Evolutionary conservation across 2,888 invertebrate species (phyloP), one percentile per base, ranked within the genome.

Genomic region (Epistrophe grossulariae): DNA sequence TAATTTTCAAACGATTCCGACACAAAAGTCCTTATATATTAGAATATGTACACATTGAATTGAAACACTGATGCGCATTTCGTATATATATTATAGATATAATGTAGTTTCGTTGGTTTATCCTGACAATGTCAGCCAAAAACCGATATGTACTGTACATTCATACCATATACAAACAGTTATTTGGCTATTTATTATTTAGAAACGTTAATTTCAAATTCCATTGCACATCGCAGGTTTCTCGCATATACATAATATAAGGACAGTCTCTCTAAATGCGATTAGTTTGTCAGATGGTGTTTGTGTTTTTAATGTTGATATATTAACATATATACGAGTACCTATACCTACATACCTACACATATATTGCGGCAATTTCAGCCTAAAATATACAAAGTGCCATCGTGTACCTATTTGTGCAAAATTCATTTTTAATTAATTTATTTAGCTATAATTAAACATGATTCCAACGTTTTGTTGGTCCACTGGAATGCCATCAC

Each of bases 341-440:
- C 11, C 1, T 10, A 13, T 48, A 71, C 57, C n/a, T n/a, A n/a
- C n/a, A n/a, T n/a, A n/a, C n/a, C n/a, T n/a, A n/a, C n/a, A n/a
- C n/a, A n/a, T n/a, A n/a, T n/a, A n/a, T n/a, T 76, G 76, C 79
- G 59, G 70, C 57, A 81, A 81, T 62, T 70, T 52, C 28, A 28
- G 38, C 38, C 35, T 19, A 15, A 70, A 70, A 52, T 55, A 64
- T n/a, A 64, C 64, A 40, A 57, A 79, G 60, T 60, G n/a, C 9
- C 55, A 19, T 52, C 43, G 35, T 78, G 52, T 45, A 52, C 28
- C 40, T 59, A 66, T 43, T 77, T 45, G 38, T 45, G 38, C 45
- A 35, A 57, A 78, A 85, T 81, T 78, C 38, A 73, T 78, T 73
- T 80, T 77, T 77, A 84, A 81, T 81, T 81, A 81, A 81, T 85